Conservation (phyloP, 2,113 vertebrate genomes). For the Pteronura brasiliensis region DNA sequence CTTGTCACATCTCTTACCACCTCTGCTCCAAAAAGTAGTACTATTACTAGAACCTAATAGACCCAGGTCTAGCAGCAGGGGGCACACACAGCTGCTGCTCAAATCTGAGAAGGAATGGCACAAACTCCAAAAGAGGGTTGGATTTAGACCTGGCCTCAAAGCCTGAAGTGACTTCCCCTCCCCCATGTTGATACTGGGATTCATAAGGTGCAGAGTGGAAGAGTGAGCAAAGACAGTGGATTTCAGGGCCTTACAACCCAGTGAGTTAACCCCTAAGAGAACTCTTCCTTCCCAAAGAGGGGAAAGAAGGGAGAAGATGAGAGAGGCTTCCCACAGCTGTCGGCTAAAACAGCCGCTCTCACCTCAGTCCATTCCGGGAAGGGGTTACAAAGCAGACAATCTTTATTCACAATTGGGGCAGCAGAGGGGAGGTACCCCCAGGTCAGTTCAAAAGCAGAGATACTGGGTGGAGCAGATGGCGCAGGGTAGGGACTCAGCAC, state of each 20-base stretch:
- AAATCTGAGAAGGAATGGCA: neutral
- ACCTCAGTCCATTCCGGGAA: slow-evolving; percentile 53
- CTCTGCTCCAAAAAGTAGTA: neutral
- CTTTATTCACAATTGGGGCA: slow-evolving; percentile 68
- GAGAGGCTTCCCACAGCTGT: neutral
- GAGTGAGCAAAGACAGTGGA: neutral
- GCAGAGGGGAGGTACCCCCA: slow-evolving; percentile 6
- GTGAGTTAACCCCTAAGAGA: neutral
- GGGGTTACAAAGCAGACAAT: slow-evolving; percentile 69
- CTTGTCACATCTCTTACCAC: neutral
- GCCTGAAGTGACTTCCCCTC: neutral
- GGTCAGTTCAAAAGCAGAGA: slow-evolving; percentile 67
- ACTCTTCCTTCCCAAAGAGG: neutral
- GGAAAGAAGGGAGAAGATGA: neutral
- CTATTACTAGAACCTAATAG: neutral
- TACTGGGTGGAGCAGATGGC: neutral
- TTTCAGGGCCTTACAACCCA: neutral
- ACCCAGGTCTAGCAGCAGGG: neutral
- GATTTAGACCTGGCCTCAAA: neutral
- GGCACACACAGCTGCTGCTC: neutral
- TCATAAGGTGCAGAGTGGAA: neutral
- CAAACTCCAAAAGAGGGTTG: neutral
- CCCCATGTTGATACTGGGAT: neutral
- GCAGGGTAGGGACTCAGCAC: slow-evolving; percentile 76
- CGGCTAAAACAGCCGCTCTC: neutral